phyloP scores from a whole-genome alignment of 1,140 invertebrate genomes.

The Ruditapes philippinarum region DNA sequence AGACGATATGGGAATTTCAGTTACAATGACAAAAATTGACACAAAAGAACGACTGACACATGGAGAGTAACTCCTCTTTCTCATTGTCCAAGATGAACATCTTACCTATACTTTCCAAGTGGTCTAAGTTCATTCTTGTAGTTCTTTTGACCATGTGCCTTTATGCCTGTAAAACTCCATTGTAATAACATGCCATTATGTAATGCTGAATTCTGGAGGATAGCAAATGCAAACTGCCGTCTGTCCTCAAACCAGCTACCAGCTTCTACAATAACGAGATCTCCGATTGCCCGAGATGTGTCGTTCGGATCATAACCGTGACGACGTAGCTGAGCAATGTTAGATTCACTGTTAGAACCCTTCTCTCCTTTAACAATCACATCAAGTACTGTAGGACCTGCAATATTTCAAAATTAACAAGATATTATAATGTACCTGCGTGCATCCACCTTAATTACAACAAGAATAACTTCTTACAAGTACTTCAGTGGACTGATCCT shows the following conservation, averaged over 20 bases:
- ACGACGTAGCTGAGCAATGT: not conserved
- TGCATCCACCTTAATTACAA: too few relatives aligned
- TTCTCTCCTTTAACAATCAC: constrained; percentile 12
- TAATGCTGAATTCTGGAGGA: constrained; percentile 6
- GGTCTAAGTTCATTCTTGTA: constrained; percentile 39
- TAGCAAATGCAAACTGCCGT: constrained; percentile 4
- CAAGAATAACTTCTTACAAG: too few relatives aligned
- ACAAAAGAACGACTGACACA: too few relatives aligned
- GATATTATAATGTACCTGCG: too few relatives aligned
- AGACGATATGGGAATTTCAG: too few relatives aligned
- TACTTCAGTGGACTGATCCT: too few relatives aligned
- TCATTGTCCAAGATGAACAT: too few relatives aligned
- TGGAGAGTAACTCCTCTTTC: too few relatives aligned
- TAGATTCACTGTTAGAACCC: constrained; percentile 13
- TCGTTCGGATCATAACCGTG: not conserved
- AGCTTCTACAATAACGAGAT: constrained; percentile 35
- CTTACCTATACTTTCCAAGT: not conserved
- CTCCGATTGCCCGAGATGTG: not conserved
- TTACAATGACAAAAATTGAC: too few relatives aligned
- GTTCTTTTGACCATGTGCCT: not conserved
- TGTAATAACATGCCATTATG: constrained; percentile 24
- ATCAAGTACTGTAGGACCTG: constrained; percentile 21
- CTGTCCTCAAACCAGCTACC: not conserved
- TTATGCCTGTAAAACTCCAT: constrained; percentile 3
- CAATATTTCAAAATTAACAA: too few relatives aligned